Evolutionary conservation across 1,140 invertebrate species (phyloP).

Genomic region (Bombus waltoni): DNA sequence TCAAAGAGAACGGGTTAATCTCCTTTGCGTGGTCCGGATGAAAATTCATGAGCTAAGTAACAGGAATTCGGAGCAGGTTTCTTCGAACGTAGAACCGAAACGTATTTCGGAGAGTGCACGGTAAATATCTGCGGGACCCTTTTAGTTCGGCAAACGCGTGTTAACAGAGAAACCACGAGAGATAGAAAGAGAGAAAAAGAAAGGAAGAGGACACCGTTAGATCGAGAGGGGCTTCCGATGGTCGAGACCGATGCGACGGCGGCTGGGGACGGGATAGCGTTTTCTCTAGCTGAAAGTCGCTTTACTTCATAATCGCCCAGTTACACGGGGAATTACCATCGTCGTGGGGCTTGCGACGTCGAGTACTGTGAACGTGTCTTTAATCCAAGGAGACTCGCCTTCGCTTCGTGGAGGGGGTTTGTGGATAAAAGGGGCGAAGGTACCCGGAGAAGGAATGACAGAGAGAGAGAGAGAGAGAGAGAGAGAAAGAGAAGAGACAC

Average conservation of each 20-base stretch:
- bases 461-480: background rate
- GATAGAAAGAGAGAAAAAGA: background rate
- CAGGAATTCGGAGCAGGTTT: slow-evolving; percentile 10
- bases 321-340: slow-evolving; percentile 68
- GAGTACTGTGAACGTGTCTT: slow-evolving; percentile 60
- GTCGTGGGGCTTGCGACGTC: slow-evolving; percentile 62
- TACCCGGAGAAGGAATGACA: slow-evolving; percentile 16
- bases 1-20: slow-evolving; percentile 2
- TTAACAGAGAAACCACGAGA: slow-evolving; percentile 13
- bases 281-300: slow-evolving; percentile 60
- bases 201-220: slow-evolving; percentile 1
- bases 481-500: background rate
- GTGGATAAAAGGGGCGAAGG: background rate
- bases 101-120: slow-evolving; percentile 49
- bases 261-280: background rate
- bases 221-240: slow-evolving; percentile 26
- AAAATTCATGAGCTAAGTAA: slow-evolving; percentile 49
- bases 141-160: slow-evolving; percentile 55
- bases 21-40: slow-evolving; percentile 6
- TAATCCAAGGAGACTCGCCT: slow-evolving; percentile 59
- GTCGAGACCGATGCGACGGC: too few species aligned
- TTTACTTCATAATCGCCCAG: slow-evolving; percentile 68
- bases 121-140: slow-evolving; percentile 52
- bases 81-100: slow-evolving; percentile 37
- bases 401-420: slow-evolving; percentile 1